Conservation (phyloP, 2,797 vertebrate species). For the Mergus octosetaceus region DNA sequence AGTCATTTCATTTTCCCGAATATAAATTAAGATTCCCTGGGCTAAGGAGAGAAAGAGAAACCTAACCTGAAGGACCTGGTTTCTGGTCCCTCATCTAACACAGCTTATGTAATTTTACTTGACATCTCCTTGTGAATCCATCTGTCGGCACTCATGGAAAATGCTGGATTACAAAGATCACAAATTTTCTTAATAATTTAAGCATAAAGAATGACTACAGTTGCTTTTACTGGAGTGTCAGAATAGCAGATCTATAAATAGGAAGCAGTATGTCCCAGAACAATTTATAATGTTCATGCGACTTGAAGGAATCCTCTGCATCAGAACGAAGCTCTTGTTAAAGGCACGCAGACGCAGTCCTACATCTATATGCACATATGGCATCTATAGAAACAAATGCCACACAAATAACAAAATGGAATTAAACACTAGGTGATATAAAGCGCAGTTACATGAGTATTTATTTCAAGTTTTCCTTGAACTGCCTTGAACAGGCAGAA, state of each 20-base stretch:
- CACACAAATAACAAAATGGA: background rate
- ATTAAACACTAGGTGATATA: background rate
- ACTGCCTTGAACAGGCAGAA: background rate
- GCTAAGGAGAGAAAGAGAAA: background rate
- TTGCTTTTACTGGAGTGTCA: background rate
- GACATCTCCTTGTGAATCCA: background rate
- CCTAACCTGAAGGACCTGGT: background rate
- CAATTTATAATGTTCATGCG: background rate
- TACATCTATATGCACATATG: background rate
- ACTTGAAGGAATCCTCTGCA: background rate
- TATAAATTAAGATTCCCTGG: background rate
- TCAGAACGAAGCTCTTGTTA: background rate
- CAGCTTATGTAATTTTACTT: background rate
- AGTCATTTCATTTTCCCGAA: background rate
- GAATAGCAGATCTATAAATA: conserved; percentile 10
- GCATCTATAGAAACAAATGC: background rate
- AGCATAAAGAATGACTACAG: background rate
- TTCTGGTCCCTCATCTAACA: background rate
- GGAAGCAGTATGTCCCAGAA: background rate
- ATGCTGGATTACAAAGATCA: background rate
- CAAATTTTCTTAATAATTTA: background rate
- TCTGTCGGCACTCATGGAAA: background rate
- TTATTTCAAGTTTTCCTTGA: background rate
- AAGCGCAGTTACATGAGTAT: background rate
- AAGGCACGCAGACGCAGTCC: background rate